Evolutionary conservation across 2,797 vertebrate species (phyloP).

Genomic region (Macropus fuliginosus): DNA sequence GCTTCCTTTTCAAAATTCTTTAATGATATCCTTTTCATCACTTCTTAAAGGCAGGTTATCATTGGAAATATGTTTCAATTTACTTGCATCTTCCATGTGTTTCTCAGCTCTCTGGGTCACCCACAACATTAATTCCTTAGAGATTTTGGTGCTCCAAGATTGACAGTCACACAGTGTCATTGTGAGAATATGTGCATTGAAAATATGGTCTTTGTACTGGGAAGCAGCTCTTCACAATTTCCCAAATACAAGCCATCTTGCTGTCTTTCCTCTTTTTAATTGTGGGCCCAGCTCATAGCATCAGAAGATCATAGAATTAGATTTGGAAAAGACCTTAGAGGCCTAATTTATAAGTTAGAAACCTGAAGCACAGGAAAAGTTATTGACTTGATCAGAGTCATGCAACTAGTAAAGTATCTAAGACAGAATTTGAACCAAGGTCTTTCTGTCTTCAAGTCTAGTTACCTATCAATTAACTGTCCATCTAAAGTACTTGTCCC

Average conservation of each 20-base stretch:
- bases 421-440: too few relatives aligned
- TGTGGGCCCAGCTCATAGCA: too few relatives aligned
- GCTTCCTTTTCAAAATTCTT: too few relatives aligned
- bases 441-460: too few relatives aligned
- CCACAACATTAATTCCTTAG: not conserved
- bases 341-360: not conserved
- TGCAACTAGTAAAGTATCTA: too few relatives aligned
- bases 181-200: not conserved
- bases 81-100: not conserved
- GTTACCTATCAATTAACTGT: too few relatives aligned
- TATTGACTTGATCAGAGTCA: too few relatives aligned
- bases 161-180: not conserved
- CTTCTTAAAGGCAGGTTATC: not conserved
- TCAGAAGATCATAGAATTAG: not conserved
- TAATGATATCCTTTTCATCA: not conserved
- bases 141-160: not conserved
- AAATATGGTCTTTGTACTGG: not conserved
- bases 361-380: not conserved
- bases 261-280: too few relatives aligned
- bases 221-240: too few relatives aligned
- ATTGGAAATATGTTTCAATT: not conserved
- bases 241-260: too few relatives aligned
- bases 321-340: not conserved
- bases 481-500: too few relatives aligned
- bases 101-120: not conserved